Percentiles rank a stretch among this genome's conserved stretches.
phyloP scores from a whole-genome alignment of 2,113 vertebrate genomes.

The Gnathonemus echidnorhynchus region DNA sequence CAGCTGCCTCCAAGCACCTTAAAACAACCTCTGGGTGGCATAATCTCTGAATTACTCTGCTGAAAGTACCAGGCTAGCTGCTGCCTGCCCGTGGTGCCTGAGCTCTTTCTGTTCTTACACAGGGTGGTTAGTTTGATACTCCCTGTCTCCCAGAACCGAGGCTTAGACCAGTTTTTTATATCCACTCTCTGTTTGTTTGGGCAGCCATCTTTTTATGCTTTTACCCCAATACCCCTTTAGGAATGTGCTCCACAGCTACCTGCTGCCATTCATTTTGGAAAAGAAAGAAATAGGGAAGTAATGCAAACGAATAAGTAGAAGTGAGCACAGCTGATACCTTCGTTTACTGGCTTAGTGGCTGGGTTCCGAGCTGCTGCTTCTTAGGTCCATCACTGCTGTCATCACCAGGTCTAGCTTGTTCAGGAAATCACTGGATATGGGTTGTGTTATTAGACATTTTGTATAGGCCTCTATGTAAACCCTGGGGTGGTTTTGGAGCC shows the following conservation, averaged over 20 bases:
- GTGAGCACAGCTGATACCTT: slow-evolving; percentile 32
- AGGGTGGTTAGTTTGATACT: neutral
- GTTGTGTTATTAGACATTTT: neutral
- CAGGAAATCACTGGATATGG: neutral
- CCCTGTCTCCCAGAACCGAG: neutral
- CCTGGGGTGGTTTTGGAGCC: neutral
- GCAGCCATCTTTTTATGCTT: slow-evolving; percentile 9
- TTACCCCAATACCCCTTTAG: slow-evolving; percentile 5
- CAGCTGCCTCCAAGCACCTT: neutral
- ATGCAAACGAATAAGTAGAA: neutral
- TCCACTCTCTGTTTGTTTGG: neutral
- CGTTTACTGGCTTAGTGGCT: slow-evolving; percentile 14
- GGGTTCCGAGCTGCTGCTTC: slow-evolving; percentile 17
- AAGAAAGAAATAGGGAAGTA: slow-evolving; percentile 41
- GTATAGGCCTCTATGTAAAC: neutral
- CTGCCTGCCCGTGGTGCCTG: neutral
- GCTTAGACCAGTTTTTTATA: neutral
- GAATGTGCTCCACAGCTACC: slow-evolving; percentile 3
- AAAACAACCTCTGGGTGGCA: neutral
- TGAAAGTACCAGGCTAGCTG: neutral
- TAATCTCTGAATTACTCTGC: neutral
- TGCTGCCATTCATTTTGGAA: slow-evolving; percentile 32
- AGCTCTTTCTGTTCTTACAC: neutral
- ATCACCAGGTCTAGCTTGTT: slow-evolving; percentile 19
- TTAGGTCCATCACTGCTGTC: slow-evolving; percentile 5